phyloP scores from a whole-genome alignment of 2,113 vertebrate genomes.

The Amblyopsis rosae region DNA sequence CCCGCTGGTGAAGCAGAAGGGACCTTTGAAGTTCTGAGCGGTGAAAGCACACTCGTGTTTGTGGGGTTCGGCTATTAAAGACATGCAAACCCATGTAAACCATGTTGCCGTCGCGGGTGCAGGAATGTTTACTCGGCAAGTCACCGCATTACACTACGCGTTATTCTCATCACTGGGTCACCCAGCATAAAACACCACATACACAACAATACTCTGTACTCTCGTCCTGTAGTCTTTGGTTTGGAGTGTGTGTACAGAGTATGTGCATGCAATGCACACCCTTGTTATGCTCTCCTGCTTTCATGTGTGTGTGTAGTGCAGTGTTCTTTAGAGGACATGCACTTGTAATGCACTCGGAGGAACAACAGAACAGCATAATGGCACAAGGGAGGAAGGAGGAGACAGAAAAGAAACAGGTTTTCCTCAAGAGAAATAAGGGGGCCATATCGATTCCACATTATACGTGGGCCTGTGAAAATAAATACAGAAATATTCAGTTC shows the following conservation, averaged over 20 bases:
- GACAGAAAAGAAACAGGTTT: conserved; percentile 11
- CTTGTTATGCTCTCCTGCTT: not conserved
- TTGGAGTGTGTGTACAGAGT: no score
- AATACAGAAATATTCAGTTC: conserved; percentile 87
- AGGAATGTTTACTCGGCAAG: no score
- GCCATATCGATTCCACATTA: conserved; percentile 99
- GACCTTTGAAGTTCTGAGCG: not conserved
- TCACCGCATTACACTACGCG: not conserved
- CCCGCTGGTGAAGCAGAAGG: conserved; percentile 30
- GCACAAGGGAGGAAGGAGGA: conserved; percentile 85
- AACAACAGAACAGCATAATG: conserved; percentile 99
- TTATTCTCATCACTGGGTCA: not conserved
- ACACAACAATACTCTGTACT: not conserved
- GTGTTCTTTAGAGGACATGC: conserved; percentile 73
- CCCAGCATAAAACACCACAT: not conserved
- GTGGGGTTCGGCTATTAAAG: no score
- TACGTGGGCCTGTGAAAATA: conserved; percentile 66
- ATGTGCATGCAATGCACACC: not conserved
- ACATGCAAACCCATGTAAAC: no score
- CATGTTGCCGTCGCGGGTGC: no score
- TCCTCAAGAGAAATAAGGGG: conserved; percentile 98
- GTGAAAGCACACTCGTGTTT: no score
- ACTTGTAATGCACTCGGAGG: conserved; percentile 97
- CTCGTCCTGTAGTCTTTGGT: no score
- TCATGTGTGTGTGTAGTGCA: conserved; percentile 14